phyloP scores from a whole-genome alignment of 2,797 vertebrate species.

The Orestias chungarensis region DNA sequence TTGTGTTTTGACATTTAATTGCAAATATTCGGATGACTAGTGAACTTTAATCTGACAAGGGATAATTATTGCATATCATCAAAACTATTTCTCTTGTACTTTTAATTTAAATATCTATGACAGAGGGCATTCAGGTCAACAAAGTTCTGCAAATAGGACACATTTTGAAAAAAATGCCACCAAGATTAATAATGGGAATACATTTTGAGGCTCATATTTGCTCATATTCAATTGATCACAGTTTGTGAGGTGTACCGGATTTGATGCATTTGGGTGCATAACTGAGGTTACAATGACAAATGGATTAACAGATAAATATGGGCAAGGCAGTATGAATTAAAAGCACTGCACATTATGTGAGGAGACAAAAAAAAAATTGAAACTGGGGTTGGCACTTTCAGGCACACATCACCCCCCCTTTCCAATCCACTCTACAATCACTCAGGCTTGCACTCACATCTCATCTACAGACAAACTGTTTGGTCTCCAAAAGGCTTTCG shows the following conservation, averaged over 20 bases:
- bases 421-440: constrained; percentile 51
- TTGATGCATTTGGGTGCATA: constrained; percentile 5
- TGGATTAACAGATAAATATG: constrained; percentile 13
- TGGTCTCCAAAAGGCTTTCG: constrained; percentile 71
- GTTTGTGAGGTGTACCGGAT: not conserved
- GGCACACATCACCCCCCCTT: not conserved
- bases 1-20: constrained; percentile 3
- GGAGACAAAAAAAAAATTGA: not conserved
- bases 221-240: constrained; percentile 19
- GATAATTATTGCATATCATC: not conserved
- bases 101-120: constrained; percentile 1
- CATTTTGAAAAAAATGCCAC: not conserved
- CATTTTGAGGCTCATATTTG: too few species aligned
- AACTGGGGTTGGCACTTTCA: constrained; percentile 24
- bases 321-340: constrained; percentile 13
- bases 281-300: constrained; percentile 4
- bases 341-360: constrained; percentile 3
- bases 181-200: not conserved
- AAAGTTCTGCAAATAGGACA: not conserved
- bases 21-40: not conserved
- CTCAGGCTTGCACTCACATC: constrained; percentile 51
- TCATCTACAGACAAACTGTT: constrained; percentile 71
- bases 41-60: constrained; percentile 3
- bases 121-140: not conserved
- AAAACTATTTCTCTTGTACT: constrained; percentile 4